Evolutionary conservation across 2,888 invertebrate species (phyloP), one percentile per base, ranked within the genome.

Genomic region (Adelphocoris suturalis): DNA sequence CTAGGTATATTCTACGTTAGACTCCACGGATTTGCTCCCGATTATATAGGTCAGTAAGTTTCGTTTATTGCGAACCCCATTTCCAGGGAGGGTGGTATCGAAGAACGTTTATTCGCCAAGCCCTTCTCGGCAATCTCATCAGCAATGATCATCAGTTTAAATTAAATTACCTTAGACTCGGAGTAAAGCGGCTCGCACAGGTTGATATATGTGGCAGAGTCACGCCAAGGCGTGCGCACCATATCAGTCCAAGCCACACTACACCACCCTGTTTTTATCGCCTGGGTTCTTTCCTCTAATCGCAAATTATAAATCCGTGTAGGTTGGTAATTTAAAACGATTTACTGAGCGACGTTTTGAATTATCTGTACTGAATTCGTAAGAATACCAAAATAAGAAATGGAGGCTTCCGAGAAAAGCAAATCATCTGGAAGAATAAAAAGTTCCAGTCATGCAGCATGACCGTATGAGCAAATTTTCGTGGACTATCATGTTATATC

Each of bases 181-280:
- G 23, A 68, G 68, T 68, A 23, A 23, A 23, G 23, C n/a, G 23
- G 68, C 68, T 68, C 23, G 68, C 68, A 68, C 23, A 5, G 68
- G 68, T 68, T 68, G 68, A 68, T 68, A 23, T 68, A 68, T 27
- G 68, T 13, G 68, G 68, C 68, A 68, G 13, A 68, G 68, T 68
- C 68, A 68, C 68, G 68, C 68, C 19, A 68, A 68, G 68, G 68
- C 68, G 68, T 68, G 23, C n/a, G 68, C 23, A 12, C 68, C 68
- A 23, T 68, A 68, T 68, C 68, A 23, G 68, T 9, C 19, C 68
- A 0, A 7, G 23, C 23, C 19, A 19, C 19, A 68, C 68, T 11
- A 19, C 68, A 11, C 23, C 4, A n/a, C 61, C 61, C 61, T n/a
- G 9, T n/a, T 61, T 61, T 23, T 68, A 19, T 68, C 19, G n/a